Evolutionary conservation across 2,888 invertebrate species (phyloP).

Genomic region (Harpalus rufipes): DNA sequence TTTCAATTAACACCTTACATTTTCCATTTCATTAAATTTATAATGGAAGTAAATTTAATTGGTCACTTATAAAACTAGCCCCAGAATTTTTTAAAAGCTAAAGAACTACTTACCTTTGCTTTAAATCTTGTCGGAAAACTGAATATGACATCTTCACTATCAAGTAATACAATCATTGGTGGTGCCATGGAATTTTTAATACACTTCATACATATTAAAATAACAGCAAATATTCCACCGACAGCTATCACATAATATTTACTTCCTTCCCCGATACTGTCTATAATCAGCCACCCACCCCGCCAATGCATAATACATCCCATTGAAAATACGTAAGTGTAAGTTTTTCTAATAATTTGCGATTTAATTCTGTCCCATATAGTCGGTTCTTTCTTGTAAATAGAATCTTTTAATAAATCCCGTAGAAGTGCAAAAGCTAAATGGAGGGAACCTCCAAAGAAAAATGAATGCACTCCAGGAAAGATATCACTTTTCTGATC

Average conservation of each 20-base stretch:
- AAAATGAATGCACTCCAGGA: slow-evolving; percentile 78
- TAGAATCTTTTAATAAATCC: slow-evolving; percentile 74
- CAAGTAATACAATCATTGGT: slow-evolving; percentile 81
- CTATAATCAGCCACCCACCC: slow-evolving; percentile 78
- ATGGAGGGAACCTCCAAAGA: slow-evolving; percentile 80
- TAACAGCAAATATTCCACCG: slow-evolving; percentile 68
- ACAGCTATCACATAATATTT: slow-evolving; percentile 58
- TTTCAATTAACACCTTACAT: too few species aligned
- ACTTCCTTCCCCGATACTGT: slow-evolving; percentile 69
- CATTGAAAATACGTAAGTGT: slow-evolving; percentile 78
- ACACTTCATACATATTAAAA: slow-evolving; percentile 76
- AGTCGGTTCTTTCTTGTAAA: slow-evolving; percentile 14
- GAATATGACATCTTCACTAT: slow-evolving; percentile 80
- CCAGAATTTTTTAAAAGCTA: too few species aligned
- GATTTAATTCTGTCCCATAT: slow-evolving; percentile 23
- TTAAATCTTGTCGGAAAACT: slow-evolving; percentile 81
- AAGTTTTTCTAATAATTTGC: slow-evolving; percentile 73
- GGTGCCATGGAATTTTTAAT: slow-evolving; percentile 80
- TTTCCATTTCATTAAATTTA: too few species aligned
- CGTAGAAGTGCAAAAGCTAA: slow-evolving; percentile 80
- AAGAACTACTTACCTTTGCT: slow-evolving; percentile 75
- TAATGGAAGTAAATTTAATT: too few species aligned
- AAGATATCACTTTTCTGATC: slow-evolving; percentile 74
- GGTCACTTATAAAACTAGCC: too few species aligned
- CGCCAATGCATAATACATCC: slow-evolving; percentile 80